Evolutionary conservation across 2,888 invertebrate species (phyloP).

Genomic region (Lasioglossum zephyrum): DNA sequence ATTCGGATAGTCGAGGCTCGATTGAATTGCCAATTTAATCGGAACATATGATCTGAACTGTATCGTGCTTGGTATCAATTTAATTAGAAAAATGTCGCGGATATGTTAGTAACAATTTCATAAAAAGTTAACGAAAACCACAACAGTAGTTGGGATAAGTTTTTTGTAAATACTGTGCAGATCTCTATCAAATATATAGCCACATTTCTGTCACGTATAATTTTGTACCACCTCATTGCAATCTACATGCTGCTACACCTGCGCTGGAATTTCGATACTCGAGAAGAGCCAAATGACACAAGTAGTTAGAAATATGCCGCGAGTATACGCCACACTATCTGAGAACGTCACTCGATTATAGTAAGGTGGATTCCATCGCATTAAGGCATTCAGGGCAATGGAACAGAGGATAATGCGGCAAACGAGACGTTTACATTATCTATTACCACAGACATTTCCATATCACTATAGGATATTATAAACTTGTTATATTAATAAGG

Average conservation of each 20-base stretch:
- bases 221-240: background rate
- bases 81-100: background rate
- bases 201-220: background rate
- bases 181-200: background rate
- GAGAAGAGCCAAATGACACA: background rate
- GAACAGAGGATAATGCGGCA: background rate
- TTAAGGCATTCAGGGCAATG: background rate
- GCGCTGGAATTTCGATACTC: background rate
- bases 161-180: background rate
- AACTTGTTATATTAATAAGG: background rate
- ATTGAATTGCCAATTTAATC: background rate
- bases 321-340: background rate
- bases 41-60: background rate
- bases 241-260: background rate
- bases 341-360: constrained; percentile 7
- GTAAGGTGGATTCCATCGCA: background rate
- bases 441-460: background rate
- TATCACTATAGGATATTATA: background rate
- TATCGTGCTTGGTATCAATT: background rate
- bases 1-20: too few relatives aligned
- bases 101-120: background rate
- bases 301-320: background rate
- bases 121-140: background rate
- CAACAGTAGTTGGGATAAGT: background rate
- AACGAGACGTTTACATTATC: background rate